Base-by-base conservation (phyloP, 2,797 vertebrate species). In the Sebastes oblongus region DNA sequence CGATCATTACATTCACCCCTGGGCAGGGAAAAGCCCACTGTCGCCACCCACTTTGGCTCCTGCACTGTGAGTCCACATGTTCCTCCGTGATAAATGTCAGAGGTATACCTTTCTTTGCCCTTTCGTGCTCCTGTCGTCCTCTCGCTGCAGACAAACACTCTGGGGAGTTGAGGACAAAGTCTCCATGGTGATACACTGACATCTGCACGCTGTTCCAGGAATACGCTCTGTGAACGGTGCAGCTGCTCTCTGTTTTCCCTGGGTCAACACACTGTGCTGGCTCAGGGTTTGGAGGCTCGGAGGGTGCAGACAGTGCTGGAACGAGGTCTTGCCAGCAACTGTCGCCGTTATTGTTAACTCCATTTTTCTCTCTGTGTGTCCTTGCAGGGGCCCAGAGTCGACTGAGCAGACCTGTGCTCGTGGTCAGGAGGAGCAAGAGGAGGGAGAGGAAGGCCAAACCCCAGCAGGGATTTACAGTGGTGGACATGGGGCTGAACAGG, bases 1-100 rank as follows among this genome's bases (percentile, higher is more conserved):
- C 94, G 56, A 85, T 94, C 65, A 93, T 87, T 82, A 94, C 36
- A 29, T 91, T 89, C 77, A 66, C 71, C 88, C 87, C 80, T n/a
- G 62, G 90, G 90, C 85, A 61, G 85, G 92, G 90, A 84, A 90
- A 92, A n/a, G 79, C 90, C 88, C 88, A 29, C 24, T 20, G 42
- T 20, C 16, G 60, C 86, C 79, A 56, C 78, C 79, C 65, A 56
- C 77, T 18, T 69, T 6, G 64, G 42, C 64, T 80, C 42, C 78
- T 66, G 80, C 25, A 8, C n/a, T 64, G 74, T 22, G 76, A 71
- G 73, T 67, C 75, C 62, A 68, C 34, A 8, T 64, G 77, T 56
- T 78, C 62, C 64, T 78, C 69, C 1, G 3, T 74, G 66, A 58
- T 68, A 68, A 76, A 89, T 78, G 78, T 81, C 77, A 78, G 64